These are phyloP conservation scores for Leucozona laternaria DNA, from an alignment of 2,888 invertebrate genomes.

Conservation along the genomic window DNA sequence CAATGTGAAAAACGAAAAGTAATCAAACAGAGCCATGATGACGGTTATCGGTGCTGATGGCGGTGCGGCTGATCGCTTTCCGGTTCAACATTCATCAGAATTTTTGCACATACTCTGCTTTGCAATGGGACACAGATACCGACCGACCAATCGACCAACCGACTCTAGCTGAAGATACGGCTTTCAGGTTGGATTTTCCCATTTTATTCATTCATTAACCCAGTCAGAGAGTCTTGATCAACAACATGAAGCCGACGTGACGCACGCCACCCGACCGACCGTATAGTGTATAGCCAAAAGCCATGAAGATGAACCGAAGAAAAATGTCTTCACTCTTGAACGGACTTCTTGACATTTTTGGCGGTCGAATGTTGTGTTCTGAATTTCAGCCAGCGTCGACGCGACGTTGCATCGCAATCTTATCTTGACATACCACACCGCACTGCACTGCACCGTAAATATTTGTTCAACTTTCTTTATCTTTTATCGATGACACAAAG, in stretches of 20 bases:
- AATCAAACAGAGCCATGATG: conserved; percentile 12
- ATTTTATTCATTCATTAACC: conserved; percentile 66
- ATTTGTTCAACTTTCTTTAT: conserved; percentile 63
- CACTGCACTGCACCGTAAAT: not conserved
- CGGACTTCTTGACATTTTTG: conserved; percentile 68
- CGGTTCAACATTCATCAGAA: conserved; percentile 53
- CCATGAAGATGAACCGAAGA: not conserved
- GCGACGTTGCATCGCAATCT: not conserved
- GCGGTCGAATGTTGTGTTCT: conserved; percentile 56
- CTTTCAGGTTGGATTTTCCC: conserved; percentile 43
- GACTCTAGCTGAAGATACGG: conserved; percentile 14
- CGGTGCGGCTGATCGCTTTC: conserved; percentile 50
- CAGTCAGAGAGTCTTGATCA: conserved; percentile 47
- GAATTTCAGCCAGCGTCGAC: conserved; percentile 44
- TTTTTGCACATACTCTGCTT: conserved; percentile 26
- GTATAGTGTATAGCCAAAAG: no score
- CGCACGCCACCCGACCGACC: not conserved
- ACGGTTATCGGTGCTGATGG: conserved; percentile 2
- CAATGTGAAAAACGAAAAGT: conserved; percentile 65
- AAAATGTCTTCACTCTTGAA: conserved; percentile 57
- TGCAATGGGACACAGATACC: conserved; percentile 7
- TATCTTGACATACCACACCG: not conserved
- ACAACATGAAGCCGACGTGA: not conserved
- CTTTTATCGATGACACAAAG: conserved; percentile 43
- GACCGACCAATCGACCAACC: not conserved